Conservation (phyloP, 2,113 vertebrate genomes). For the Paraplagusia blochii region DNA sequence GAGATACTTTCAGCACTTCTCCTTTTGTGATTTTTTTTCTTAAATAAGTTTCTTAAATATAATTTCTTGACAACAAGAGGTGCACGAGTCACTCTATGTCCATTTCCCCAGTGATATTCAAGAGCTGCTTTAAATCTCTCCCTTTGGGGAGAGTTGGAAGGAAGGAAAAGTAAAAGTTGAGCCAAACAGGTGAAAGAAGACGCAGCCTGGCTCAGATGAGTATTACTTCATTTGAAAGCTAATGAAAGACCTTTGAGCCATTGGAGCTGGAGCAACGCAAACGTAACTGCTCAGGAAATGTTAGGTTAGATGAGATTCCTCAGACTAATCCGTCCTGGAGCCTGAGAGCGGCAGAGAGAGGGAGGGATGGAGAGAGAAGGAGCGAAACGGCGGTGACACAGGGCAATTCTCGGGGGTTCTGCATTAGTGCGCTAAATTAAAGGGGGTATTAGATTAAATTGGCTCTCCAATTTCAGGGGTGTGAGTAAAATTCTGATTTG, state of each 20-base stretch:
- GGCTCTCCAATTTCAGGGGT: conserved; percentile 83
- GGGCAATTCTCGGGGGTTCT: conserved; percentile 79
- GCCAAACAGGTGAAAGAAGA: conserved; percentile 47
- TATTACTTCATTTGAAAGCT: conserved; percentile 60
- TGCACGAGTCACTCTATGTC: too few relatives aligned
- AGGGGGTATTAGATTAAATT: conserved; percentile 85
- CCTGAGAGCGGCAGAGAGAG: conserved; percentile 44
- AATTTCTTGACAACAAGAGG: too few relatives aligned
- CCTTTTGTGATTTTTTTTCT: too few relatives aligned
- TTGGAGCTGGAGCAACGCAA: conserved; percentile 60
- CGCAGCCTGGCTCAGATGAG: conserved; percentile 26
- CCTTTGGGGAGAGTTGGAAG: background rate
- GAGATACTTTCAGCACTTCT: too few relatives aligned
- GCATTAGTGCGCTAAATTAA: conserved; percentile 82
- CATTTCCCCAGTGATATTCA: too few relatives aligned
- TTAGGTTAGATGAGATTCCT: conserved; percentile 76
- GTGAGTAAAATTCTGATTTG: conserved; percentile 84
- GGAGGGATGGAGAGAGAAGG: conserved; percentile 15
- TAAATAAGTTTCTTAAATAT: too few relatives aligned
- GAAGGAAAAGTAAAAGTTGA: conserved; percentile 19
- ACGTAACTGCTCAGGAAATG: conserved; percentile 73
- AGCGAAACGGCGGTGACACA: conserved; percentile 64
- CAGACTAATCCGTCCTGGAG: conserved; percentile 75
- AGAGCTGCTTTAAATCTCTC: too few relatives aligned
- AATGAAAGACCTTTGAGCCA: conserved; percentile 64